Conservation (phyloP, 2,797 vertebrate genomes). For the Danio albolineatus region DNA sequence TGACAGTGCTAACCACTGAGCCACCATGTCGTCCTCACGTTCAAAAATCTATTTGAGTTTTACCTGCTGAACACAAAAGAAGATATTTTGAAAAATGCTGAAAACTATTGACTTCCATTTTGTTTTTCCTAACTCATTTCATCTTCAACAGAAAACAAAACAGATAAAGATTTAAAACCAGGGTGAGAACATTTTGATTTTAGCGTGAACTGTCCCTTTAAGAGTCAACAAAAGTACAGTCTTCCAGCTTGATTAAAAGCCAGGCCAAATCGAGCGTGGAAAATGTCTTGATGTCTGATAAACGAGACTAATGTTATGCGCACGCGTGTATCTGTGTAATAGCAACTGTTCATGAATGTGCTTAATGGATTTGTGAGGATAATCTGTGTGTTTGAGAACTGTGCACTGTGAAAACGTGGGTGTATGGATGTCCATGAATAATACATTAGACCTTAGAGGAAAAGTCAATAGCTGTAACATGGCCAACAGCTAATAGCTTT, state of each 20-base stretch:
- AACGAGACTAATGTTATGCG: not conserved
- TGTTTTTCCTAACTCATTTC: too few relatives aligned
- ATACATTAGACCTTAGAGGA: constrained; percentile 61
- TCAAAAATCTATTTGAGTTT: too few relatives aligned
- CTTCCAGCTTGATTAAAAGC: not conserved
- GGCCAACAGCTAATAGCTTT: constrained; percentile 77
- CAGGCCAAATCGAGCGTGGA: not conserved
- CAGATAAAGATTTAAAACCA: too few relatives aligned
- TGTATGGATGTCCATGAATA: constrained; percentile 65
- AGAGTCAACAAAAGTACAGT: not conserved
- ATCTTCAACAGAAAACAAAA: too few relatives aligned
- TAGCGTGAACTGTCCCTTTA: too few relatives aligned
- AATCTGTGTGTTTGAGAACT: constrained; percentile 48
- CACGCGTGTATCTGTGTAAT: constrained; percentile 13
- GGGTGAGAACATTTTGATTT: too few relatives aligned
- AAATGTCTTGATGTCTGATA: not conserved
- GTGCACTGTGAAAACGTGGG: constrained; percentile 61
- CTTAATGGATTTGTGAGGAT: constrained; percentile 25
- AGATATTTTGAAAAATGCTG: too few relatives aligned
- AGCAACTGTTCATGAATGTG: constrained; percentile 22
- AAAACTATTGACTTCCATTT: too few relatives aligned
- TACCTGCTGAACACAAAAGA: too few relatives aligned
- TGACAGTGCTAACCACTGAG: too few relatives aligned
- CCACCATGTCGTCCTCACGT: too few relatives aligned
- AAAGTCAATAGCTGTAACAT: constrained; percentile 75